Percentiles rank a stretch among this genome's conserved stretches.
Evolutionary conservation across 1,140 invertebrate genomes (phyloP).

Genomic region (Diorhabda carinulata): DNA sequence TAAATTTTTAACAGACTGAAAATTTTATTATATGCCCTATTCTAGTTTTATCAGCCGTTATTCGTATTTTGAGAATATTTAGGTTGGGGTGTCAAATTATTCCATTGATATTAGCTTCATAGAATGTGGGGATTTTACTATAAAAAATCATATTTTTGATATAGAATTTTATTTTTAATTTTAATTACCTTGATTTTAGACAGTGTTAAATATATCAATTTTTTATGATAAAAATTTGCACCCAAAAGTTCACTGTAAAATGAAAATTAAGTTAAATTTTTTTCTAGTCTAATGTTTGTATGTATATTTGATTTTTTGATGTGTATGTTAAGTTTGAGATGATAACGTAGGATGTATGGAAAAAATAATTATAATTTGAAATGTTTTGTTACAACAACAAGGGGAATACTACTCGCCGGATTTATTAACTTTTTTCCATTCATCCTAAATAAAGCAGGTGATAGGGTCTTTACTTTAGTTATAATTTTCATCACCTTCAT

Average conservation of each 20-base stretch:
- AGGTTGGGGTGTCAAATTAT: neutral
- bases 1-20: too few species aligned
- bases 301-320: slow-evolving; percentile 28
- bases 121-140: neutral
- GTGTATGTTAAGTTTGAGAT: slow-evolving; percentile 30
- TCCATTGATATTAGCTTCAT: neutral
- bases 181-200: slow-evolving; percentile 27
- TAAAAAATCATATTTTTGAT: neutral
- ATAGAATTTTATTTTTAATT: slow-evolving; percentile 5
- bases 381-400: too few species aligned
- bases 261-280: slow-evolving; percentile 25
- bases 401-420: neutral
- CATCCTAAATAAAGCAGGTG: slow-evolving; percentile 26
- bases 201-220: slow-evolving; percentile 20
- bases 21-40: too few species aligned
- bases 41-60: too few species aligned
- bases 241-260: slow-evolving; percentile 23
- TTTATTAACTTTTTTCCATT: neutral
- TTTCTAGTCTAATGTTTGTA: slow-evolving; percentile 34
- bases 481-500: slow-evolving; percentile 31
- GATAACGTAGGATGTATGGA: slow-evolving; percentile 5
- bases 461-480: slow-evolving; percentile 32
- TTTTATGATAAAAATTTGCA: slow-evolving; percentile 24
- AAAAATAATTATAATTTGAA: neutral
- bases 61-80: too few species aligned